Conservation (phyloP, 1,140 invertebrate genomes). For the Antheraea mylitta region DNA sequence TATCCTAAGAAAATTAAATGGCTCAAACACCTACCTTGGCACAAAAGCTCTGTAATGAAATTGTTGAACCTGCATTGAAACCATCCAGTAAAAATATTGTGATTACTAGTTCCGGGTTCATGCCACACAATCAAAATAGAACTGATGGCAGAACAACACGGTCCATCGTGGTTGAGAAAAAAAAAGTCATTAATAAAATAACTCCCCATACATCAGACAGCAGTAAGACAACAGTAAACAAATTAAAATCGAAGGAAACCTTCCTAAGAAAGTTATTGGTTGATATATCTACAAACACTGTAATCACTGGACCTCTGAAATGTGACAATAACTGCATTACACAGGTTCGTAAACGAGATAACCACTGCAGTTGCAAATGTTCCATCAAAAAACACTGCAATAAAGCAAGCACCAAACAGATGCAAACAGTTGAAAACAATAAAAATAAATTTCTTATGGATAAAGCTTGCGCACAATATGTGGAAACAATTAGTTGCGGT, state of each 20-base stretch:
- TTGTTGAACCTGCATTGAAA: slow-evolving; percentile 44
- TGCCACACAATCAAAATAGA: slow-evolving; percentile 17
- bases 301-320: slow-evolving; percentile 37
- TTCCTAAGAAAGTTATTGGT: slow-evolving; percentile 34
- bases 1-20: not conserved
- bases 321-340: slow-evolving; percentile 50
- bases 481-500: slow-evolving; percentile 41
- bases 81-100: slow-evolving; percentile 18
- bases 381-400: slow-evolving; percentile 20
- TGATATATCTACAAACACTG: slow-evolving; percentile 44
- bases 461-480: slow-evolving; percentile 45
- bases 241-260: slow-evolving; percentile 37
- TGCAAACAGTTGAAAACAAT: slow-evolving; percentile 37
- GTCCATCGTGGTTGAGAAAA: slow-evolving; percentile 39
- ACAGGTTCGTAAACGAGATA: slow-evolving; percentile 37
- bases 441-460: slow-evolving; percentile 31
- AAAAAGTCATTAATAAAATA: slow-evolving; percentile 37
- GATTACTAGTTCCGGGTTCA: slow-evolving; percentile 7
- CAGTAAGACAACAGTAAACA: slow-evolving; percentile 27
- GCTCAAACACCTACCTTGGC: slow-evolving; percentile 46
- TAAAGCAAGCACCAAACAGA: slow-evolving; percentile 36
- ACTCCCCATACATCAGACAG: slow-evolving; percentile 22
- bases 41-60: slow-evolving; percentile 49
- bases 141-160: slow-evolving; percentile 26
- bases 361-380: slow-evolving; percentile 37